phyloP scores from a whole-genome alignment of 2,888 invertebrate genomes.

The Aspidapion aeneum region DNA sequence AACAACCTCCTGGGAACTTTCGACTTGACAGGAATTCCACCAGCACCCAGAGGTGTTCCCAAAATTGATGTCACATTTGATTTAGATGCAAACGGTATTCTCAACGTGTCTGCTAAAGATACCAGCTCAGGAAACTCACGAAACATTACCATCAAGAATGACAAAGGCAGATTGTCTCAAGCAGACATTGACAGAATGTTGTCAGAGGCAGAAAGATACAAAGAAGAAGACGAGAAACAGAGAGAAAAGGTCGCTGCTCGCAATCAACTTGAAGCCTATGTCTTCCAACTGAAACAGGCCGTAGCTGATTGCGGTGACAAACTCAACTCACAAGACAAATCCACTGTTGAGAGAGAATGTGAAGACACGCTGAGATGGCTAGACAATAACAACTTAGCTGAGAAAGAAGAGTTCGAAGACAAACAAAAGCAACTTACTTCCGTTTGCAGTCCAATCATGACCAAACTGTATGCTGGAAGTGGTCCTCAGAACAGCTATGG shows the following conservation, averaged over 20 bases:
- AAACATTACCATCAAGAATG: constrained; percentile 76
- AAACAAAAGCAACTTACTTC: constrained; percentile 53
- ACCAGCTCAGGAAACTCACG: constrained; percentile 61
- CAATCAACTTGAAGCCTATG: constrained; percentile 69
- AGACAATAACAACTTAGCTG: constrained; percentile 62
- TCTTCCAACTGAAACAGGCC: constrained; percentile 66
- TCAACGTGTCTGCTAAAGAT: constrained; percentile 57
- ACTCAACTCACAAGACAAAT: constrained; percentile 62
- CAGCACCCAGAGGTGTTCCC: constrained; percentile 66
- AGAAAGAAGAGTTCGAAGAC: constrained; percentile 63
- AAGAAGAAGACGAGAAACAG: constrained; percentile 58
- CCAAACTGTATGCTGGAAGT: constrained; percentile 47
- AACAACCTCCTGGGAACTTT: constrained; percentile 67
- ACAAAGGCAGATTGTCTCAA: constrained; percentile 23
- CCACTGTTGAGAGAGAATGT: constrained; percentile 52
- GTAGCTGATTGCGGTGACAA: constrained; percentile 60
- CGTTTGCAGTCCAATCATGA: constrained; percentile 57
- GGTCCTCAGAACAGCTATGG: constrained; percentile 21
- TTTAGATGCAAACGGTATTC: constrained; percentile 70
- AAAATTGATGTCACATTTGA: constrained; percentile 71
- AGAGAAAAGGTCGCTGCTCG: constrained; percentile 62
- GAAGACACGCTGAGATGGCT: constrained; percentile 63
- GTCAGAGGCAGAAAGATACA: constrained; percentile 20
- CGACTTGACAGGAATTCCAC: constrained; percentile 64
- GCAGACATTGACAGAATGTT: constrained; percentile 24